Evolutionary conservation across 2,113 vertebrate genomes (phyloP).

Genomic region (Gavialis gangeticus): DNA sequence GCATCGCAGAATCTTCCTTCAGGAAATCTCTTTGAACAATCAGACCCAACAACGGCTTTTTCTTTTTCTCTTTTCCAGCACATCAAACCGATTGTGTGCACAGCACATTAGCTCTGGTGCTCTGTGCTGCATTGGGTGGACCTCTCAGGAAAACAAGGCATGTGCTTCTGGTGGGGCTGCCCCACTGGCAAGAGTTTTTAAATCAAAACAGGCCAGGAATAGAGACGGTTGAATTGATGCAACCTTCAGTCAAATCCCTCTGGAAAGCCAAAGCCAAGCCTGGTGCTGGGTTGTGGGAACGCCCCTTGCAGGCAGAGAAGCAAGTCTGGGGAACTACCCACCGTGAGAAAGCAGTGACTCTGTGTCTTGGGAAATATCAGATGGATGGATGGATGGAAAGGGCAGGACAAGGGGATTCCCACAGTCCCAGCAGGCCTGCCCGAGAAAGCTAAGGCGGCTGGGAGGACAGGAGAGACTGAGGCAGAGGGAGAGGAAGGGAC

Average conservation of each 20-base stretch:
- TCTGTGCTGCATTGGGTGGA: rapidly evolving
- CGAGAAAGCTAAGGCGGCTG: not conserved
- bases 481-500: not conserved
- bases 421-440: not conserved
- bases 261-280: not conserved
- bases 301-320: not conserved
- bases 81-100: rapidly evolving
- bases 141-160: not conserved
- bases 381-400: not conserved
- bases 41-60: not conserved
- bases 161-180: not conserved
- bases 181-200: not conserved
- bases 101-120: rapidly evolving
- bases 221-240: not conserved
- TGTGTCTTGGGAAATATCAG: not conserved
- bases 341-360: not conserved
- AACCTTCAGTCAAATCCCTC: no score
- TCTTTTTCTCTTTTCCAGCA: rapidly evolving
- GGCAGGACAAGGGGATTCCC: not conserved
- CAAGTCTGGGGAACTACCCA: not conserved
- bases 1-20: not conserved
- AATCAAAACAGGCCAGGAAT: not conserved
- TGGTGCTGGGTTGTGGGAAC: not conserved
- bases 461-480: not conserved
- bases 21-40: not conserved